Percentiles rank a stretch among this genome's conserved stretches.
These are phyloP conservation scores for Rhamnusium bicolor DNA, from an alignment of 2,888 invertebrate species.

Conservation along the genomic window DNA sequence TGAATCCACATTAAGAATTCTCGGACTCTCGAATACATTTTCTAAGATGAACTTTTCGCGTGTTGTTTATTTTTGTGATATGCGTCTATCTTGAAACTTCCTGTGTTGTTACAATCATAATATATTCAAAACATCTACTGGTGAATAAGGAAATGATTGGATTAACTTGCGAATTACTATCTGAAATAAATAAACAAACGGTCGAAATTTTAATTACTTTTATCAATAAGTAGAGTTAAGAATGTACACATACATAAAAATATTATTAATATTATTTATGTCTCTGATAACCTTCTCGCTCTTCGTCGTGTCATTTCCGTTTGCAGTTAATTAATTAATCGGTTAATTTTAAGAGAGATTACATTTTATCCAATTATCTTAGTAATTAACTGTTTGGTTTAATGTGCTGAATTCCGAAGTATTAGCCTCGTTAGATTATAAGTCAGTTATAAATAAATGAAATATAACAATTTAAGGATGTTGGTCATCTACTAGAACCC, in stretches of 20 bases:
- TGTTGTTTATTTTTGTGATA: background rate
- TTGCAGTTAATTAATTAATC: slow-evolving; percentile 2
- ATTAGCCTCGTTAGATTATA: background rate
- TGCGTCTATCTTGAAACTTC: background rate
- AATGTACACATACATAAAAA: background rate
- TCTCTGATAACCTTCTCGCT: background rate
- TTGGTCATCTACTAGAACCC: too few relatives aligned
- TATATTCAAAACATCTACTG: background rate
- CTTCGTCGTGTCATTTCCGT: background rate
- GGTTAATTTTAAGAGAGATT: background rate
- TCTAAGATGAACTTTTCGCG: background rate
- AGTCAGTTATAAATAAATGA: background rate
- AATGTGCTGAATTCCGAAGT: background rate
- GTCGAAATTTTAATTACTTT: background rate
- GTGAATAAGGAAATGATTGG: background rate
- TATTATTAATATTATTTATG: background rate
- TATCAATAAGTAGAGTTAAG: background rate
- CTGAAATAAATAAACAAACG: background rate
- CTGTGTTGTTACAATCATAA: background rate
- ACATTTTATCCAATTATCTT: slow-evolving; percentile 1
- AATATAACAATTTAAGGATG: too few relatives aligned
- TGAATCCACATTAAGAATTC: too few relatives aligned
- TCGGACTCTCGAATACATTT: too few relatives aligned
- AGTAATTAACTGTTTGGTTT: background rate
- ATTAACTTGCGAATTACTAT: background rate